These are phyloP conservation scores for Polymixis flavicincta DNA, from an alignment of 2,888 invertebrate genomes.

Conservation along the genomic window DNA sequence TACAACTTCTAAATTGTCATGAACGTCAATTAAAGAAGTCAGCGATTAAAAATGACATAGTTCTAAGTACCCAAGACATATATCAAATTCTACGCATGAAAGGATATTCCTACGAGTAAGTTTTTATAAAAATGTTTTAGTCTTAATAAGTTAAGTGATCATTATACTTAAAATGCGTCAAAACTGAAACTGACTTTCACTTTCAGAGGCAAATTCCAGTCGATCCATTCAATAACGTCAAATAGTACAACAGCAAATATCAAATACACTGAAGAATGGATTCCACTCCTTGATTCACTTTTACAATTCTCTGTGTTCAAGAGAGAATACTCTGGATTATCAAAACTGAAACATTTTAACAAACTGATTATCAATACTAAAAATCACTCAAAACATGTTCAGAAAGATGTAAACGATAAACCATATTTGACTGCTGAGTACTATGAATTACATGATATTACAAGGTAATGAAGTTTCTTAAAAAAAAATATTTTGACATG, in stretches of 20 bases:
- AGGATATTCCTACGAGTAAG: constrained; percentile 50
- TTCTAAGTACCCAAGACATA: constrained; percentile 27
- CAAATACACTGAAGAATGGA: constrained; percentile 59
- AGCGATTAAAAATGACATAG: not conserved
- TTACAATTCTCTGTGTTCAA: constrained; percentile 62
- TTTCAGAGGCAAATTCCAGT: constrained; percentile 48
- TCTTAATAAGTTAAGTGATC: not conserved
- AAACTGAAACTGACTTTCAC: not conserved
- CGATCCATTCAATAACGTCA: constrained; percentile 39
- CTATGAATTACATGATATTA: constrained; percentile 19
- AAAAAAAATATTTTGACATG: not conserved
- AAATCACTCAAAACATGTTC: not conserved
- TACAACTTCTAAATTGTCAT: fast-evolving
- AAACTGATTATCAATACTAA: constrained; percentile 16
- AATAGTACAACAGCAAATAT: constrained; percentile 92
- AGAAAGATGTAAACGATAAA: constrained; percentile 22
- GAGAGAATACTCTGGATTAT: constrained; percentile 45
- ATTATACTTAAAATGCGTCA: not conserved
- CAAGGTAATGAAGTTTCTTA: constrained; percentile 13
- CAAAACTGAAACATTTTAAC: constrained; percentile 30
- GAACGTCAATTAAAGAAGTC: not conserved
- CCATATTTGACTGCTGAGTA: constrained; percentile 33
- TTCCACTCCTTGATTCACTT: constrained; percentile 53
- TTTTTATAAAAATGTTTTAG: not conserved
- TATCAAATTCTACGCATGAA: constrained; percentile 47